Conservation (phyloP, 1,140 invertebrate species). For the Bombus soroeensis region DNA sequence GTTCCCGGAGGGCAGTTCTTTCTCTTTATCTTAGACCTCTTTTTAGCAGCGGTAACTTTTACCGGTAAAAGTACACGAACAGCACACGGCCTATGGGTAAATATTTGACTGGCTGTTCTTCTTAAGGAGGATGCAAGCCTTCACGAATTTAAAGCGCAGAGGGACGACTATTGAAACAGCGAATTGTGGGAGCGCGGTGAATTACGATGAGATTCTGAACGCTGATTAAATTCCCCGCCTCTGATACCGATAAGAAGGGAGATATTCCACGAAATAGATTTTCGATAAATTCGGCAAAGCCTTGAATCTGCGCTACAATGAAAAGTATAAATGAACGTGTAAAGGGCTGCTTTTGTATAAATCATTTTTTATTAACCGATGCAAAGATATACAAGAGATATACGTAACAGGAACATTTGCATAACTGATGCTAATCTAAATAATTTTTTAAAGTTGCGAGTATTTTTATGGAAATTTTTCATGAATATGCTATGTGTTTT, state of each 20-base stretch:
- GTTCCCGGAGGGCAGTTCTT: not conserved
- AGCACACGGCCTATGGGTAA: not conserved
- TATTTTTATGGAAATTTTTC: too few relatives aligned
- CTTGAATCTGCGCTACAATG: not conserved
- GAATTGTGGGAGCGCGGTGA: not conserved
- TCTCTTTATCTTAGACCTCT: not conserved
- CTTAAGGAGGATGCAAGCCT: not conserved
- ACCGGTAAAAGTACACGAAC: not conserved
- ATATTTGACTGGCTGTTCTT: constrained; percentile 1
- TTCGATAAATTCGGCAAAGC: not conserved
- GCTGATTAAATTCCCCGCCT: not conserved
- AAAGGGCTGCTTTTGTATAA: not conserved
- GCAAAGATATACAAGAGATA: too few relatives aligned
- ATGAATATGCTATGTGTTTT: too few relatives aligned
- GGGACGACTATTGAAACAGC: too few relatives aligned
- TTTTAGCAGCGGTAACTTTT: not conserved
- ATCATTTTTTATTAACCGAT: not conserved
- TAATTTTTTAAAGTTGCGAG: too few relatives aligned
- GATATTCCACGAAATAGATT: not conserved
- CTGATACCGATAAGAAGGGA: not conserved
- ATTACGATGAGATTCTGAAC: not conserved
- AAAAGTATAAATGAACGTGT: not conserved
- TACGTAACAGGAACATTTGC: too few relatives aligned
- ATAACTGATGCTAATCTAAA: too few relatives aligned
- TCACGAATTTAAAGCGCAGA: not conserved